Evolutionary conservation across 2,113 vertebrate genomes (phyloP).

Genomic region (Emydura subglobosa): DNA sequence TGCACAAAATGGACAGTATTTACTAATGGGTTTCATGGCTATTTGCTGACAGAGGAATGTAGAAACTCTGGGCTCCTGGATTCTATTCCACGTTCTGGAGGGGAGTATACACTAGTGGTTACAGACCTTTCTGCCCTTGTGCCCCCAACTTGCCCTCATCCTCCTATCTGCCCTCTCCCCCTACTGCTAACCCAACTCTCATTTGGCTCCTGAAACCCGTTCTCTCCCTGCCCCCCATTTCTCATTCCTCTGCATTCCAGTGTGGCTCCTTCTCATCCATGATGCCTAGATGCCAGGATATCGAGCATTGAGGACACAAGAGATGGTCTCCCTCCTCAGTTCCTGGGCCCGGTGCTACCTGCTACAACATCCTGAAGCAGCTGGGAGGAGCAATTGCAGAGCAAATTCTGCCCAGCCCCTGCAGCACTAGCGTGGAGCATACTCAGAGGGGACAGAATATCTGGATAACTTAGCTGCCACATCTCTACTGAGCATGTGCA

Average conservation of each 20-base stretch:
- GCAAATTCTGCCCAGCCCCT: rapidly evolving
- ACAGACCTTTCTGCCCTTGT: neutral
- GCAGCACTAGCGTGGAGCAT: rapidly evolving
- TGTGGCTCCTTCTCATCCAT: neutral
- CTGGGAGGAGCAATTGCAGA: rapidly evolving
- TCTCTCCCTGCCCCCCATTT: too few species aligned
- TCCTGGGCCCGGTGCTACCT: neutral
- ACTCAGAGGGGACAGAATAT: neutral
- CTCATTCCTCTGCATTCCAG: neutral
- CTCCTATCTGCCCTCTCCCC: neutral
- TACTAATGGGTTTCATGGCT: neutral
- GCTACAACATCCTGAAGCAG: neutral
- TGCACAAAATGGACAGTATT: neutral
- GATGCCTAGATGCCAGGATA: neutral
- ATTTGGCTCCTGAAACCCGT: too few species aligned
- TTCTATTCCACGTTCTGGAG: neutral
- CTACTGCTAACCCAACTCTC: too few species aligned
- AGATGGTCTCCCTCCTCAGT: rapidly evolving
- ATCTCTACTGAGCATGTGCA: neutral
- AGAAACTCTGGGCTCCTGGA: neutral
- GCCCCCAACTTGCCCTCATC: neutral
- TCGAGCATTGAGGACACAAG: neutral
- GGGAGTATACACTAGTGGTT: neutral
- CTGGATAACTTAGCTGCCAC: neutral
- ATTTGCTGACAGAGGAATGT: neutral